Conservation (phyloP, 2,797 vertebrate species). For the Mastacembelus armatus region DNA sequence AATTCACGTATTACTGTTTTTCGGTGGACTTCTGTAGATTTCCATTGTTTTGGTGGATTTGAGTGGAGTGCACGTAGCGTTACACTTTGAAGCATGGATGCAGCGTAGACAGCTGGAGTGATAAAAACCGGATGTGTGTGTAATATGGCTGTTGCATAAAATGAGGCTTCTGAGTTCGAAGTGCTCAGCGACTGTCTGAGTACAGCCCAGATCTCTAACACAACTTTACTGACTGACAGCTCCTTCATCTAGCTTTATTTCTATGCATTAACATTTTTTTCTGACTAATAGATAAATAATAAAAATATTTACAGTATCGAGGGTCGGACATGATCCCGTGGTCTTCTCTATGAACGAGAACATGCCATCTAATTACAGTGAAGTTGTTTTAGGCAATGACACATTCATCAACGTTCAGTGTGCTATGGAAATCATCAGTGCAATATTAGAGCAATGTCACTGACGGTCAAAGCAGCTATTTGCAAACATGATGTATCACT, state of each 20-base stretch:
- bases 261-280: not conserved
- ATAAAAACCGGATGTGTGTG: no score
- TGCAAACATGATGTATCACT: slow-evolving; percentile 32
- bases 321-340: not conserved
- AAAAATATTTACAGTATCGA: not conserved
- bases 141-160: no score
- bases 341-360: slow-evolving; percentile 7
- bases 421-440: slow-evolving; percentile 33
- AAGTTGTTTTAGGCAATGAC: slow-evolving; percentile 27
- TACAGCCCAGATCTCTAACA: not conserved
- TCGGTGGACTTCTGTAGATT: no score
- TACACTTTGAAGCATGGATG: no score
- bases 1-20: no score
- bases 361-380: not conserved
- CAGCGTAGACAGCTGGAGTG: no score
- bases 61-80: no score
- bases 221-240: not conserved
- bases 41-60: no score
- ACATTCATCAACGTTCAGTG: slow-evolving; percentile 39
- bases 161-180: not conserved
- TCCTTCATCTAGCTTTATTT: not conserved
- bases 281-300: not conserved
- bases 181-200: not conserved
- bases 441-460: slow-evolving; percentile 49
- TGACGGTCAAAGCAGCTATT: slow-evolving; percentile 43